Conservation (phyloP, 2,888 invertebrate species). For the Idaea straminata region DNA sequence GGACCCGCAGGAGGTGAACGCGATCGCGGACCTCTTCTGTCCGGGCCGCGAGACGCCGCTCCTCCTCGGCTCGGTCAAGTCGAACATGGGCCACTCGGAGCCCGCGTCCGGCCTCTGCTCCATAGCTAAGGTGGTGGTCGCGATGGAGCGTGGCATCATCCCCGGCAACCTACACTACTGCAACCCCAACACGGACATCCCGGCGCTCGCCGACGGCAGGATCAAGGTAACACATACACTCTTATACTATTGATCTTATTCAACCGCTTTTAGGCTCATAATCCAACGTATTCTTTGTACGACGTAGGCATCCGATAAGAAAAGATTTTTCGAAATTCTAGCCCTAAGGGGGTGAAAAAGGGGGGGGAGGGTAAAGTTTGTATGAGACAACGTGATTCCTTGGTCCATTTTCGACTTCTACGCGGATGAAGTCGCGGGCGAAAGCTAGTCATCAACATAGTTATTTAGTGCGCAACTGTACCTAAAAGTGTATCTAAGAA, state of each 20-base stretch:
- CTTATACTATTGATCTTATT: neutral
- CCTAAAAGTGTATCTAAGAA: no score
- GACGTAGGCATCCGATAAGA: no score
- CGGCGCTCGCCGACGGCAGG: conserved; percentile 93
- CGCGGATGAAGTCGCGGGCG: no score
- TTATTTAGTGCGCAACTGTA: no score
- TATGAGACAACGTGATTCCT: no score
- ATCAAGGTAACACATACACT: conserved; percentile 81
- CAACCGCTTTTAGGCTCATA: no score
- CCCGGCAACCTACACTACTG: conserved; percentile 95
- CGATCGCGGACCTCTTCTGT: conserved; percentile 95
- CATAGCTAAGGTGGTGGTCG: conserved; percentile 91
- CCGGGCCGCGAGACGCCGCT: conserved; percentile 88
- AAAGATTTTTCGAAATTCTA: no score
- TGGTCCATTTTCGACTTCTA: no score
- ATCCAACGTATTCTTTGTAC: no score
- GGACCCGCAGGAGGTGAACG: conserved; percentile 98
- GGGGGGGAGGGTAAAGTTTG: no score
- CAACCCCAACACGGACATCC: conserved; percentile 93
- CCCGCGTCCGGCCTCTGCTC: conserved; percentile 95
- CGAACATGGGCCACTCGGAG: conserved; percentile 99
- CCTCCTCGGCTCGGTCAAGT: conserved; percentile 97
- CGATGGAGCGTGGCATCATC: conserved; percentile 94
- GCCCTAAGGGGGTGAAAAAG: no score
- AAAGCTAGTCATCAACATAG: no score